Evolutionary conservation across 2,113 vertebrate genomes (phyloP).

Genomic region (Lynx canadensis): DNA sequence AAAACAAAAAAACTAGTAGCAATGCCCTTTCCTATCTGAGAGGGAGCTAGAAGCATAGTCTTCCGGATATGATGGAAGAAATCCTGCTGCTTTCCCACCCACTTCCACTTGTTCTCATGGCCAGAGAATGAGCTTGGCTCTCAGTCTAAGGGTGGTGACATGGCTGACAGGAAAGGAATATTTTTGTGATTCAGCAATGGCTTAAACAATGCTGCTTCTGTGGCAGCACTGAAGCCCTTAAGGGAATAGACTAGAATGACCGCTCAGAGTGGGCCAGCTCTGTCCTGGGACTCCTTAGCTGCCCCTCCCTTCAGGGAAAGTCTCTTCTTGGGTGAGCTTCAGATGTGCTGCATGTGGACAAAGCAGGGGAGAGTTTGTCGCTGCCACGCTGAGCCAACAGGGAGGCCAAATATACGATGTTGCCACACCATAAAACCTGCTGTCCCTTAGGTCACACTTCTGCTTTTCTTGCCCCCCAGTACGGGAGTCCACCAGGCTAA

Average conservation of each 20-base stretch:
- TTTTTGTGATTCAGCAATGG: background rate
- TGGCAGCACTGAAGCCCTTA: too few relatives aligned
- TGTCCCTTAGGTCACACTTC: background rate
- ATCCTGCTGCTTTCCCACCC: background rate
- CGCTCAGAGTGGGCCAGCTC: background rate
- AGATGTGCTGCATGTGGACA: rapidly evolving
- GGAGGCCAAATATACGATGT: too few relatives aligned
- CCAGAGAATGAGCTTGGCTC: background rate
- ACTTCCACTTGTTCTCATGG: background rate
- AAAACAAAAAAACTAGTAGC: background rate
- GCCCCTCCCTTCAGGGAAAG: background rate
- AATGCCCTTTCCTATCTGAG: background rate
- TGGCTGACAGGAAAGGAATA: background rate
- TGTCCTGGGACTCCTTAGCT: rapidly evolving
- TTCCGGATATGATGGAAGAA: background rate
- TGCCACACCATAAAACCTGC: background rate
- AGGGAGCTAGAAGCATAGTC: background rate
- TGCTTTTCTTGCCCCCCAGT: background rate
- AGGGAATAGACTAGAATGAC: background rate
- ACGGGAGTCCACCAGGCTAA: too few relatives aligned
- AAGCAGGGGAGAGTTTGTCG: background rate
- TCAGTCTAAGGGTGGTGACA: background rate
- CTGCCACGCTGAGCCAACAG: background rate
- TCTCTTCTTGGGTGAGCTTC: background rate
- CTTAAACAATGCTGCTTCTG: background rate